Evolutionary conservation across 2,797 vertebrate genomes (phyloP).

Genomic region (Rachycentron canadum): DNA sequence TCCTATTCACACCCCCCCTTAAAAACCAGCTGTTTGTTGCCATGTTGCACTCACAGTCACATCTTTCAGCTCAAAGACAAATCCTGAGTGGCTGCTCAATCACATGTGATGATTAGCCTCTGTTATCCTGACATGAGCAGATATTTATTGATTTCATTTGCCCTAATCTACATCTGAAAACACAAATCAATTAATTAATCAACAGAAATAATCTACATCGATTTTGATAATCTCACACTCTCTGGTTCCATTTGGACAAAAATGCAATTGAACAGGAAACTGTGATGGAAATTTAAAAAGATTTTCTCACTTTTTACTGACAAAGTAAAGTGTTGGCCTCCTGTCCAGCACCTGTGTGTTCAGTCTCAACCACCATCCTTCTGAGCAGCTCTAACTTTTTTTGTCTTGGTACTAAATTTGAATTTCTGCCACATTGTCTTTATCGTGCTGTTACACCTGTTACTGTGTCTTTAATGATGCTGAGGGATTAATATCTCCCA

Average conservation of each 20-base stretch:
- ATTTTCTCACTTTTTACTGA: no score
- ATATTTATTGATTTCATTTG: background rate
- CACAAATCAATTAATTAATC: background rate
- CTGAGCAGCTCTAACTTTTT: background rate
- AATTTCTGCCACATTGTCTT: background rate
- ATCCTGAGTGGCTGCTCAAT: background rate
- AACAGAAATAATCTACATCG: background rate
- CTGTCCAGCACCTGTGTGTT: no score
- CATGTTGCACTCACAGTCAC: no score
- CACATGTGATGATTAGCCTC: background rate
- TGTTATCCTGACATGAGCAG: background rate
- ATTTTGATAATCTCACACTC: background rate
- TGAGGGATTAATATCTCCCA: background rate
- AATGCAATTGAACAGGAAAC: background rate
- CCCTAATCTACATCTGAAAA: background rate
- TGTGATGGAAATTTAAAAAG: no score
- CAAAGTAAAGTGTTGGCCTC: background rate
- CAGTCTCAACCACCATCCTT: no score
- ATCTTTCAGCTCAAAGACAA: background rate
- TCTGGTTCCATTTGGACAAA: no score
- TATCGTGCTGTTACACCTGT: background rate
- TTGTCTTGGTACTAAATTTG: no score
- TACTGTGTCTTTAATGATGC: background rate
- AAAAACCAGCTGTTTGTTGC: no score
- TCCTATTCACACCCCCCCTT: no score